These are phyloP conservation scores for Oscheius onirici DNA, from an alignment of 2,888 invertebrate species.

Conservation along the genomic window DNA sequence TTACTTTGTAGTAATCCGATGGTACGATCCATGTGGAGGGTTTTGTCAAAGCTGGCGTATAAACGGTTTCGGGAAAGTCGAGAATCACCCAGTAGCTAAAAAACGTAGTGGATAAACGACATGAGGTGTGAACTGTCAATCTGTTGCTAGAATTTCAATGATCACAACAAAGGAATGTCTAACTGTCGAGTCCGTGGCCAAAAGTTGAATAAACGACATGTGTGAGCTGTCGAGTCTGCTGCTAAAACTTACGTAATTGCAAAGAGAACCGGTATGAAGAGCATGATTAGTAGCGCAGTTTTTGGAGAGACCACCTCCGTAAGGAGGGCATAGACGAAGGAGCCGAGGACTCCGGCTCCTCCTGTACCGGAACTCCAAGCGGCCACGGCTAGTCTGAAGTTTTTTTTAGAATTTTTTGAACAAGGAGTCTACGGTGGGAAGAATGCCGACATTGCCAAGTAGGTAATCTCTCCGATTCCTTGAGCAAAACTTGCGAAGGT, in stretches of 20 bases:
- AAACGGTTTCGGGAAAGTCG: constrained; percentile 43
- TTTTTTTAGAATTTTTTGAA: background rate
- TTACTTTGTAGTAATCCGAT: constrained; percentile 15
- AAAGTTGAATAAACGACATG: too few species aligned
- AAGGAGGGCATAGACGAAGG: constrained; percentile 75
- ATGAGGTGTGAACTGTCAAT: too few species aligned
- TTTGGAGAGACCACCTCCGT: constrained; percentile 73
- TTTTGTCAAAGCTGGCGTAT: constrained; percentile 39
- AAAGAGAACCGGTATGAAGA: constrained; percentile 80
- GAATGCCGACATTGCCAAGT: constrained; percentile 80
- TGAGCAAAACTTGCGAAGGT: constrained; percentile 81
- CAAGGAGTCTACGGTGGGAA: constrained; percentile 76
- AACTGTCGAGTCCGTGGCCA: too few species aligned
- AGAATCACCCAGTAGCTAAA: constrained; percentile 48
- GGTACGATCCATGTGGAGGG: constrained; percentile 64
- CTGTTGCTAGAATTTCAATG: too few species aligned
- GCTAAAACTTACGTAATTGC: constrained; percentile 76
- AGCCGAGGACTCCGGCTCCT: constrained; percentile 82
- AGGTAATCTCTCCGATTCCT: constrained; percentile 84
- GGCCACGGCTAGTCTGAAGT: constrained; percentile 75
- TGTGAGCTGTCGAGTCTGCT: too few species aligned
- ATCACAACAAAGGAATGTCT: too few species aligned
- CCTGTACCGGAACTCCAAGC: constrained; percentile 85
- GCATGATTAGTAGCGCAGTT: constrained; percentile 79
- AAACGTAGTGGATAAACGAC: too few species aligned